Percentiles rank a stretch among this genome's conserved stretches.
phyloP scores from a whole-genome alignment of 2,888 invertebrate genomes.

The Rhingia campestris region DNA sequence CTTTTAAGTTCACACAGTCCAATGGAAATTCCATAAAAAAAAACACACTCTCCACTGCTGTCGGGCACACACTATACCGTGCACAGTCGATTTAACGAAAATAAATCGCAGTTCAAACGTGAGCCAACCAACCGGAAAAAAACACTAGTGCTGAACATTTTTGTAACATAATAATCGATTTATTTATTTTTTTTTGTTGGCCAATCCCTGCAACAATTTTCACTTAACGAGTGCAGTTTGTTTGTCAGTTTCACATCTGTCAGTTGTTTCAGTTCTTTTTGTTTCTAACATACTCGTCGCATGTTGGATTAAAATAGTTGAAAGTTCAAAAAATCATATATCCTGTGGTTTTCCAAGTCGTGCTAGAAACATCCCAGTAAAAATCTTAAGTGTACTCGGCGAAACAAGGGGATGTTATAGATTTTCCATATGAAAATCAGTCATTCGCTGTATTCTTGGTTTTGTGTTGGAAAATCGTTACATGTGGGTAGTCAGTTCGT shows the following conservation, averaged over 20 bases:
- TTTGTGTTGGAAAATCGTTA: slow-evolving; percentile 24
- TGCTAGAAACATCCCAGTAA: neutral
- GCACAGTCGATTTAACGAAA: slow-evolving; percentile 6
- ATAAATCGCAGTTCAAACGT: slow-evolving; percentile 21
- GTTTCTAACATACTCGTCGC: too few relatives aligned
- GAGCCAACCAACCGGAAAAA: neutral
- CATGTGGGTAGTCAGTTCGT: slow-evolving; percentile 1
- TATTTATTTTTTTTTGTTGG: neutral
- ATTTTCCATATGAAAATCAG: slow-evolving; percentile 16
- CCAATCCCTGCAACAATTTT: neutral
- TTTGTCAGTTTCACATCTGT: too few relatives aligned
- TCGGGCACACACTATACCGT: slow-evolving; percentile 7
- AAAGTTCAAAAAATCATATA: too few relatives aligned
- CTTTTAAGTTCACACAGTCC: slow-evolving; percentile 31
- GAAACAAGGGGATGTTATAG: neutral
- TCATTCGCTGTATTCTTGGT: neutral
- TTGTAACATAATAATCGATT: slow-evolving; percentile 24
- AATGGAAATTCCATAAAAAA: slow-evolving; percentile 32
- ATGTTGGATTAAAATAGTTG: too few relatives aligned
- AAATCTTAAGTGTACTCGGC: neutral
- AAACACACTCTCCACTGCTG: slow-evolving; percentile 23
- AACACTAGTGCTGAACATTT: slow-evolving; percentile 11
- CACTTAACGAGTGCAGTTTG: too few relatives aligned
- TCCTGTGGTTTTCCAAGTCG: neutral
- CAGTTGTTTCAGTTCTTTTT: too few relatives aligned